Evolutionary conservation across 1,140 invertebrate genomes (phyloP).

Genomic region (Pentalonia nigronervosa): DNA sequence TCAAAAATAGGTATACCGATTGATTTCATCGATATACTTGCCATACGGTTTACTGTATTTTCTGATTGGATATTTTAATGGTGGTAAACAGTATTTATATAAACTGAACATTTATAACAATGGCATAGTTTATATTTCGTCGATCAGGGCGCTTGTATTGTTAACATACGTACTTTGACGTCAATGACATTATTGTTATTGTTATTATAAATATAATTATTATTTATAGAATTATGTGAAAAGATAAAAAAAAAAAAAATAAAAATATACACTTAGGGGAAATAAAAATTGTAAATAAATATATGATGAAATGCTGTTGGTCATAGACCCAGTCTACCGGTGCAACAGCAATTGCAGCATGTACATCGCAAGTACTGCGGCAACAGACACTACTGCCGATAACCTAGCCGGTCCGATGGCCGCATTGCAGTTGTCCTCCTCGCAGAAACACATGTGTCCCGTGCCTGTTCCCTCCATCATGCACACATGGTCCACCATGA

Average conservation of each 20-base stretch:
- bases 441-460: constrained; percentile 97
- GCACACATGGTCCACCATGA: constrained; percentile 98
- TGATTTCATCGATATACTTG: too few species aligned
- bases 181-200: background rate
- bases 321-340: background rate
- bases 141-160: background rate
- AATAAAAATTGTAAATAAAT: too few species aligned
- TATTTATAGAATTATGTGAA: background rate
- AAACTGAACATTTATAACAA: background rate
- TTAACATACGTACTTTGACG: too few species aligned
- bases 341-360: background rate
- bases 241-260: background rate
- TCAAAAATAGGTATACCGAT: background rate
- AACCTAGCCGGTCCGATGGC: background rate
- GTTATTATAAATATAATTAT: background rate
- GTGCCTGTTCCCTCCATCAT: constrained; percentile 96
- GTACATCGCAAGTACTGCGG: background rate
- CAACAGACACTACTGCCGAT: background rate
- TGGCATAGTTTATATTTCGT: background rate
- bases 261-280: background rate
- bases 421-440: constrained; percentile 92
- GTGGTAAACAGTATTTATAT: background rate
- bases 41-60: background rate
- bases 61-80: background rate
- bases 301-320: too few species aligned